Conservation (phyloP, 1,140 invertebrate genomes). For the Asbolus verrucosus region DNA sequence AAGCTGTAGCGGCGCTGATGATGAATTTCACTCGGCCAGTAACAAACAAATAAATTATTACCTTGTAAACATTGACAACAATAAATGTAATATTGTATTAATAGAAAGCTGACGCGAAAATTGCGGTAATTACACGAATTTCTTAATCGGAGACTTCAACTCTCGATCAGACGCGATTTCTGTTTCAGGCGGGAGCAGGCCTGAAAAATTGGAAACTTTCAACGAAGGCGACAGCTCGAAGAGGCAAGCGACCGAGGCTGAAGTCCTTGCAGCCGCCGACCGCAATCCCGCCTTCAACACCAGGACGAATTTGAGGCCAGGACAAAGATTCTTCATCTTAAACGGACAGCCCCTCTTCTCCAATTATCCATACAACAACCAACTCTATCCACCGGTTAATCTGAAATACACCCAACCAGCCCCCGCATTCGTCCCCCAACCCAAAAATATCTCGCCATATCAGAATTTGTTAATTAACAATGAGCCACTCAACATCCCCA, state of each 20-base stretch:
- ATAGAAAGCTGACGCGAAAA: slow-evolving; percentile 14
- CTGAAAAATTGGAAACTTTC: slow-evolving; percentile 65
- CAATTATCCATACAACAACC: slow-evolving; percentile 54
- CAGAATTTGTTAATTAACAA: slow-evolving; percentile 41
- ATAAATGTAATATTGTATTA: slow-evolving; percentile 20
- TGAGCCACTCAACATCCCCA: neutral
- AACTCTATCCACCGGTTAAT: slow-evolving; percentile 5
- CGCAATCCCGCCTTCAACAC: slow-evolving; percentile 61
- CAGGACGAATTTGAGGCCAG: slow-evolving; percentile 65
- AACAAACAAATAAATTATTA: slow-evolving; percentile 16
- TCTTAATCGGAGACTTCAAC: neutral
- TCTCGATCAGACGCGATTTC: neutral
- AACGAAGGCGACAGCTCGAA: slow-evolving; percentile 62
- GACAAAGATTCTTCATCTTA: slow-evolving; percentile 66
- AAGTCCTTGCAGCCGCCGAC: slow-evolving; percentile 61
- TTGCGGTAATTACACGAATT: neutral
- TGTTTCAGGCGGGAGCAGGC: slow-evolving; percentile 56
- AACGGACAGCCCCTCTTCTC: slow-evolving; percentile 61
- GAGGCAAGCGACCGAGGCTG: slow-evolving; percentile 63
- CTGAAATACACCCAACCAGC: slow-evolving; percentile 51
- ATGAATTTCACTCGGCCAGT: slow-evolving; percentile 6
- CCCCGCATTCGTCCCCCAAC: slow-evolving; percentile 15
- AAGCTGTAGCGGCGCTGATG: neutral
- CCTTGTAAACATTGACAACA: slow-evolving; percentile 6
- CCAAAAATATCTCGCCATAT: slow-evolving; percentile 39